Conservation (phyloP, 2,113 vertebrate genomes). For the Lamprotornis superbus region DNA sequence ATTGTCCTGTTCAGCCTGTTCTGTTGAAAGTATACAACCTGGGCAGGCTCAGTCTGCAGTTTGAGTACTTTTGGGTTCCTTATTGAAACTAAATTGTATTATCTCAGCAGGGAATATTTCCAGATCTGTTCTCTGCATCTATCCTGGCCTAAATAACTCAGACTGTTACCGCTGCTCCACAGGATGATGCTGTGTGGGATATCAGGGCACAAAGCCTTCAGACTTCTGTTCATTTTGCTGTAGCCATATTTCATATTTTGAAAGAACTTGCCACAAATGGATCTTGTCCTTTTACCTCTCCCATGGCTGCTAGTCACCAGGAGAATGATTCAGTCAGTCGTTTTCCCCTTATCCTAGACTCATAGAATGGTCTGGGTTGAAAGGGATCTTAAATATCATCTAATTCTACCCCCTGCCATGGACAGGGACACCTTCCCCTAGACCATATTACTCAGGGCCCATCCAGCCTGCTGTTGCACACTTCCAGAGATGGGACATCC, state of each 20-base stretch:
- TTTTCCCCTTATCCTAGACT: not conserved
- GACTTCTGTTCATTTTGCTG: accelerated
- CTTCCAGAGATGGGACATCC: not conserved
- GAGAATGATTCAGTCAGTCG: not conserved
- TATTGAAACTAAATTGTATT: not conserved
- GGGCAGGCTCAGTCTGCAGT: not conserved
- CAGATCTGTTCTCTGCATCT: not conserved
- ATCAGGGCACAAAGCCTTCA: not conserved
- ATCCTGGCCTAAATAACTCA: not conserved
- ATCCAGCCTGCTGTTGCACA: not conserved
- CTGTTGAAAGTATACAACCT: not conserved
- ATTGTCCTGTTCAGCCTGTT: not conserved
- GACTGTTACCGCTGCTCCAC: not conserved
- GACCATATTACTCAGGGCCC: not conserved
- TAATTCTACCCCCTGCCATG: not conserved
- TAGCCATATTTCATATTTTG: not conserved
- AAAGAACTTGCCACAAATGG: not conserved
- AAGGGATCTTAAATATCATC: not conserved
- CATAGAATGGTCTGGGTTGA: not conserved
- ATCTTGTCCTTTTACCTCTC: not conserved
- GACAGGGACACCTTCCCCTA: not conserved
- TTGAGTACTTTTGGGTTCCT: not conserved
- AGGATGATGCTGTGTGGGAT: accelerated
- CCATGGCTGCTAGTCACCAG: not conserved
- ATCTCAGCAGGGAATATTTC: not conserved